Conservation (phyloP, 2,113 vertebrate species). For the Stegastes partitus region DNA sequence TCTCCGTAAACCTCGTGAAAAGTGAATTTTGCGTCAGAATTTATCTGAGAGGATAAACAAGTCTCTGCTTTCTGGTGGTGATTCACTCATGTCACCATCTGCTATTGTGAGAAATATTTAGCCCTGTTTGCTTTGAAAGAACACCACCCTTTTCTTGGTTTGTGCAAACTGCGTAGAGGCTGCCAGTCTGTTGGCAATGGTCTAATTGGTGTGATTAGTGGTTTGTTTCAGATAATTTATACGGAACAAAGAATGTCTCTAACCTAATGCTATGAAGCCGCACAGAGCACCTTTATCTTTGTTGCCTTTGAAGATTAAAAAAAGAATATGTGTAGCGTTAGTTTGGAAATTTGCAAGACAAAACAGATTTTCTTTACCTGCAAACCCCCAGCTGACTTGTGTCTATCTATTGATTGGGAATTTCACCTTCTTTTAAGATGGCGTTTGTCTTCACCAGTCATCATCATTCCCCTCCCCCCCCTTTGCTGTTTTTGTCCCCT, state of each 20-base stretch:
- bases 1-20: neutral
- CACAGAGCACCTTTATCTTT: slow-evolving; percentile 11
- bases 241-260: neutral
- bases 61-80: slow-evolving; percentile 18
- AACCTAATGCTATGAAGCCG: neutral
- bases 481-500: slow-evolving; percentile 63
- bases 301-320: neutral
- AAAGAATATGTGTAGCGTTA: neutral
- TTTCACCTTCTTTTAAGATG: slow-evolving; percentile 39
- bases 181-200: slow-evolving; percentile 10
- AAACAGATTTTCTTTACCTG: slow-evolving; percentile 10
- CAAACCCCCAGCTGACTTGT: slow-evolving; percentile 57
- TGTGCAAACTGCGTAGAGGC: neutral
- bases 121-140: slow-evolving; percentile 17
- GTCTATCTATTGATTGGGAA: slow-evolving; percentile 70
- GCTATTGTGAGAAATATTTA: slow-evolving; percentile 17
- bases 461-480: slow-evolving; percentile 40
- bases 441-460: slow-evolving; percentile 40
- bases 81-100: slow-evolving; percentile 41
- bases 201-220: neutral
- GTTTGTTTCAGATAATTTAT: slow-evolving; percentile 1
- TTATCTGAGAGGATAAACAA: neutral
- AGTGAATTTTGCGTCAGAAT: neutral
- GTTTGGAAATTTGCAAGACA: neutral
- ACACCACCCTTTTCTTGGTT: slow-evolving; percentile 17